Conservation (phyloP, 2,888 invertebrate genomes). For the Caenorhabditis virilis region DNA sequence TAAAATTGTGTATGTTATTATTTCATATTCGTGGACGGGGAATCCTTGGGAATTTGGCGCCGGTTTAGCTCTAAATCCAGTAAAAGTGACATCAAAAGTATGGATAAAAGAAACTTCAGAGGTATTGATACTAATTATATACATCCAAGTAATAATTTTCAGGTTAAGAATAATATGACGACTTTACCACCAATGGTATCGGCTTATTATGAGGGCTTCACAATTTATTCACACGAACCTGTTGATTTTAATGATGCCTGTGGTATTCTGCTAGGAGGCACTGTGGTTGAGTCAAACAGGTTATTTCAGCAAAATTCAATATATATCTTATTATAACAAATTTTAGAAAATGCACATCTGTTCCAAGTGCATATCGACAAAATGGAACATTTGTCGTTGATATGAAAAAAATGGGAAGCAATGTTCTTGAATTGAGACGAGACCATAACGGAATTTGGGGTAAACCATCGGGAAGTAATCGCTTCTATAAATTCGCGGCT, state of each 20-base stretch:
- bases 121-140: neutral
- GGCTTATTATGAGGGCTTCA: slow-evolving; percentile 37
- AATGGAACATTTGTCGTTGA: slow-evolving; percentile 54
- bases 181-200: slow-evolving; percentile 25
- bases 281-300: slow-evolving; percentile 31
- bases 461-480: slow-evolving; percentile 48
- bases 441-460: slow-evolving; percentile 54
- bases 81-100: neutral
- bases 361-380: slow-evolving; percentile 48
- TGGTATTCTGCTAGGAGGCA: slow-evolving; percentile 49
- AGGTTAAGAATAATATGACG: slow-evolving; percentile 1
- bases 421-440: slow-evolving; percentile 32
- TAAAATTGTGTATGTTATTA: slow-evolving; percentile 18
- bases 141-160: neutral
- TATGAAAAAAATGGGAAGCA: slow-evolving; percentile 29
- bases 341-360: slow-evolving; percentile 41
- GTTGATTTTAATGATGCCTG: slow-evolving; percentile 46
- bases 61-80: neutral
- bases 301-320: slow-evolving; percentile 8
- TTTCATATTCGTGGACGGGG: slow-evolving; percentile 49
- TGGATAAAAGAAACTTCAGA: neutral
- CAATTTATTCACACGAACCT: slow-evolving; percentile 40
- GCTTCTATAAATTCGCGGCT: slow-evolving; percentile 42
- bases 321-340: neutral
- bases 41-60: slow-evolving; percentile 31